A percentile compares a stretch with the other conserved stretches of the same genome.
Evolutionary conservation across 2,888 invertebrate genomes (phyloP).

Genomic region (Leptura quadrifasciata): DNA sequence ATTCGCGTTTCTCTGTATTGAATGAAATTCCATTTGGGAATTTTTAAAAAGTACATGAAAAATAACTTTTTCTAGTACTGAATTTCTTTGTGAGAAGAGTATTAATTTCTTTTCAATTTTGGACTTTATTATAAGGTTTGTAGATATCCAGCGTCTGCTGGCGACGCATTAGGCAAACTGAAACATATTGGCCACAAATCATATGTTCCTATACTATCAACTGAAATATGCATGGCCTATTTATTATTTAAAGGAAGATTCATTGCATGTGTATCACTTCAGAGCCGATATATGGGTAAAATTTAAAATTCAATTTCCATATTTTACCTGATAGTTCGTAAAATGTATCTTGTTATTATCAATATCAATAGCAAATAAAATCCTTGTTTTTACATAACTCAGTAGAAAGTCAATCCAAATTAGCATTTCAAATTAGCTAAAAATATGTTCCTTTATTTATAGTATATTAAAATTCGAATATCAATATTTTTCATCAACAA

Average conservation of each 20-base stretch:
- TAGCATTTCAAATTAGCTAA: too few species aligned
- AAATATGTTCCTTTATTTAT: too few species aligned
- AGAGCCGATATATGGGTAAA: not conserved
- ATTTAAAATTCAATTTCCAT: not conserved
- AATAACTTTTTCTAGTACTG: too few species aligned
- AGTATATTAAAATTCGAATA: too few species aligned
- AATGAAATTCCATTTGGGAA: too few species aligned
- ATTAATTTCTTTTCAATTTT: not conserved
- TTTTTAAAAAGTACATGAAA: too few species aligned
- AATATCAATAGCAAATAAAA: too few species aligned
- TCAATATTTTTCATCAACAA: too few species aligned
- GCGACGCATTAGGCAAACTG: not conserved
- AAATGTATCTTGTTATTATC: too few species aligned
- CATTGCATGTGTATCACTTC: not conserved
- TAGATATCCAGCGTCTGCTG: slow-evolving; percentile 1
- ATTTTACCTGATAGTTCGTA: not conserved
- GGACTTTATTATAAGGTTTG: slow-evolving; percentile 11
- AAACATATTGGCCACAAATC: slow-evolving; percentile 17
- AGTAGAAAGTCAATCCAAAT: too few species aligned
- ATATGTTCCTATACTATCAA: not conserved
- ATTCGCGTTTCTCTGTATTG: too few species aligned
- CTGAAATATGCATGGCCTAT: not conserved
- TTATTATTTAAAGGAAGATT: not conserved
- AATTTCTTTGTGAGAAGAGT: not conserved
- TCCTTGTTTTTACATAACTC: too few species aligned